Evolutionary conservation across 2,113 vertebrate species (phyloP).

Genomic region (Ondatra zibethicus): DNA sequence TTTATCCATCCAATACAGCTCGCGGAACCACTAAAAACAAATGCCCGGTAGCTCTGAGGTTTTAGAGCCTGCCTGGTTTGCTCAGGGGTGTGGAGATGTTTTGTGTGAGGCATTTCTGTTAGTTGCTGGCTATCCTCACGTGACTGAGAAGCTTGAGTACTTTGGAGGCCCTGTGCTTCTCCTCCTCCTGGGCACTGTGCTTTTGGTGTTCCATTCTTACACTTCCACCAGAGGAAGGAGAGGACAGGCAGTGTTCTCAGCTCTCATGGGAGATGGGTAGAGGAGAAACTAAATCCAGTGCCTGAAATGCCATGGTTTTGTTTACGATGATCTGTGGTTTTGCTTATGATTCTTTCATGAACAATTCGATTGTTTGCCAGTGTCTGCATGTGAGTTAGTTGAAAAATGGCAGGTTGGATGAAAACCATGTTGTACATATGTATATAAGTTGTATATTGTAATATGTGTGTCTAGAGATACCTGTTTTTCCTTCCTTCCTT

Average conservation of each 20-base stretch:
- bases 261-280: background rate
- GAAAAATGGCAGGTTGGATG: background rate
- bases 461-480: background rate
- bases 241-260: background rate
- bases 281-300: background rate
- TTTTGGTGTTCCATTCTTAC: background rate
- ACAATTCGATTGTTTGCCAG: background rate
- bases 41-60: background rate
- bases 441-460: background rate
- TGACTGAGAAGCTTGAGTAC: background rate
- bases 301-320: background rate
- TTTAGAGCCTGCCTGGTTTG: background rate
- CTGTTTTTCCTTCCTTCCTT: background rate
- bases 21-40: conserved; percentile 40
- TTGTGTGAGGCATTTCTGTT: background rate
- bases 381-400: background rate
- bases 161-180: background rate
- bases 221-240: background rate
- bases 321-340: conserved; percentile 20
- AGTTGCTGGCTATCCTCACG: background rate
- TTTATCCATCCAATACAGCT: conserved; percentile 20
- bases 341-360: background rate
- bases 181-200: background rate
- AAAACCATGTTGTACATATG: background rate
- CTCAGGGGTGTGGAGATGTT: background rate